Evolutionary conservation across 2,113 vertebrate species (phyloP).

Genomic region (Furnarius figulus): DNA sequence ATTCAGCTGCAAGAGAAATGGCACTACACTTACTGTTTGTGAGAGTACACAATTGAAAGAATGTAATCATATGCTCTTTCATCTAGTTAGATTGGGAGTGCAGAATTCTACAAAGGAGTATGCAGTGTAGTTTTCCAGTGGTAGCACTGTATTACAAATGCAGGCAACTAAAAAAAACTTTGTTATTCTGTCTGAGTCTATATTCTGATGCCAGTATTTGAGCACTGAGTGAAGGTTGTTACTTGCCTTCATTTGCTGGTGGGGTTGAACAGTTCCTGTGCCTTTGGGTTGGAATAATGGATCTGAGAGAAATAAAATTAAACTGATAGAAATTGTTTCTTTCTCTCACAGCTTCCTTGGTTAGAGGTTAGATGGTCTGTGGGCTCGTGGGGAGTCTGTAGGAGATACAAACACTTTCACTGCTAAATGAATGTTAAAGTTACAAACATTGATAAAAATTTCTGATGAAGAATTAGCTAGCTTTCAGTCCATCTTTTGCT

Average conservation of each 20-base stretch:
- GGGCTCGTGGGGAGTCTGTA: not conserved
- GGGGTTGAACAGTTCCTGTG: not conserved
- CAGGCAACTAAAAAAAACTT: not conserved
- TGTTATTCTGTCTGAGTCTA: not conserved
- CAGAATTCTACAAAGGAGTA: not conserved
- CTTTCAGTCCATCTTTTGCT: not conserved
- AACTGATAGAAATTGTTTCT: not conserved
- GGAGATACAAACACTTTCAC: not conserved
- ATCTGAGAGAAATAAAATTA: not conserved
- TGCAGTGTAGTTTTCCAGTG: not conserved
- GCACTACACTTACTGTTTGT: not conserved
- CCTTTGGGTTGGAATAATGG: not conserved
- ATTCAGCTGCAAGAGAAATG: not conserved
- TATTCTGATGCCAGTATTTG: not conserved
- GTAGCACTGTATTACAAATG: not conserved
- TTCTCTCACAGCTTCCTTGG: not conserved
- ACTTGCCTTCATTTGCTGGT: not conserved
- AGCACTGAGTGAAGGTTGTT: not conserved
- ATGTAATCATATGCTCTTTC: not conserved
- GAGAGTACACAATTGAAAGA: not conserved
- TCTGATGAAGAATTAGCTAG: not conserved
- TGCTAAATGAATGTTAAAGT: not conserved
- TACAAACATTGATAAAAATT: not conserved
- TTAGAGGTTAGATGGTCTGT: not conserved
- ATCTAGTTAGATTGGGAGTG: not conserved